Conservation (phyloP, 2,888 invertebrate species). For the Cryptocephalus primarius region DNA sequence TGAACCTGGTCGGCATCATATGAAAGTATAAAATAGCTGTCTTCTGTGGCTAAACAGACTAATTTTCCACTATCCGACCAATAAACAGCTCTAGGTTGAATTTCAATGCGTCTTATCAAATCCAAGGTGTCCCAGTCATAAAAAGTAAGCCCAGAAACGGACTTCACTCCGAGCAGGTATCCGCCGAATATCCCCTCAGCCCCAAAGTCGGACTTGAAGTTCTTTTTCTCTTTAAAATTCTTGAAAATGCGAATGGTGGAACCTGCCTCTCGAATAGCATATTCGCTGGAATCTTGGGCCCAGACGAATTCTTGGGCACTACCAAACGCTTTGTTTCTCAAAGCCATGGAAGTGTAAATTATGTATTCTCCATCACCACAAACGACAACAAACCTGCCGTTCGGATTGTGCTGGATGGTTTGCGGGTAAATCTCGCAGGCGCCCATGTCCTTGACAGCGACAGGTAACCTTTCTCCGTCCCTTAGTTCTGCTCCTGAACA, state of each 20-base stretch:
- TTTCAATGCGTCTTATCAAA: constrained; percentile 90
- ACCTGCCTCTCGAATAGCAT: constrained; percentile 74
- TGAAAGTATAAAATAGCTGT: constrained; percentile 86
- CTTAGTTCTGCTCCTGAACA: constrained; percentile 50
- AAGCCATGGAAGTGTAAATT: constrained; percentile 98
- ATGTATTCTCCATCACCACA: constrained; percentile 99
- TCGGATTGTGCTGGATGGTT: constrained; percentile 95
- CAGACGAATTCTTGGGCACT: constrained; percentile 98
- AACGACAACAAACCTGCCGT: constrained; percentile 88
- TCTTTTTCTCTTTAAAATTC: constrained; percentile 95
- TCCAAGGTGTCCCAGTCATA: constrained; percentile 96
- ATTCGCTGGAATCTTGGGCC: constrained; percentile 93
- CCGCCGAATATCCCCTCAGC: constrained; percentile 63
- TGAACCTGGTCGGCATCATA: constrained; percentile 79
- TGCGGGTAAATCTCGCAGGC: constrained; percentile 99
- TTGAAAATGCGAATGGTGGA: constrained; percentile 90
- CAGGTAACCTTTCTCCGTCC: constrained; percentile 86
- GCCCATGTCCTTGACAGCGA: constrained; percentile 97
- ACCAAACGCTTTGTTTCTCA: constrained; percentile 97
- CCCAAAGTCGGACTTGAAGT: constrained; percentile 93
- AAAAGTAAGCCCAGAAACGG: constrained; percentile 85
- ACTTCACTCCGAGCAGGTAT: constrained; percentile 58
- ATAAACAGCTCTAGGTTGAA: constrained; percentile 84
- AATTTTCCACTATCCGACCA: constrained; percentile 96
- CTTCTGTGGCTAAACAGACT: constrained; percentile 90